Evolutionary conservation across 2,113 vertebrate species (phyloP), one percentile per base, ranked within the genome.

Genomic region (Saimiri boliviensis): DNA sequence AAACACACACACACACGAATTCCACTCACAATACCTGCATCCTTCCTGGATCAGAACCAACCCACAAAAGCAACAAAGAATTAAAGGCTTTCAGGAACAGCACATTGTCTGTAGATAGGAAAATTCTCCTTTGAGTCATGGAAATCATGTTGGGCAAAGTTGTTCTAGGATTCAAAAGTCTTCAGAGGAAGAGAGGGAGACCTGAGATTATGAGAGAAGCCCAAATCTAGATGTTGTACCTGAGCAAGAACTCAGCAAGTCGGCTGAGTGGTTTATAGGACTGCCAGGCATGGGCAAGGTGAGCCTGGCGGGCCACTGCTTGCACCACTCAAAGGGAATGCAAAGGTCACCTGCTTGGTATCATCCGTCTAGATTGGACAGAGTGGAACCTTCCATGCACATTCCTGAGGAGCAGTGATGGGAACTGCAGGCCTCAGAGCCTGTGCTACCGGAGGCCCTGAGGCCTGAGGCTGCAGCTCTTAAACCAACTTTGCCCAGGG

Each of bases 341-440:
- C 95, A 98, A 98, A 98, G 98, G 98, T 98, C 96, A 95, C 97
- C 97, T 98, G 98, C 98, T 98, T 98, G 97, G 60, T 98, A 97
- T 98, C 98, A 99, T 98, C 98, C 98, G 97, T 98, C 98, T 98
- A 97, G 98, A 94, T 97, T 71, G 27, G 97, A 96, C 84, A 97
- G 91, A 92, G 97, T 88, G 27, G 92, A 95, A 93, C 94, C 97
- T 98, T 91, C 98, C 98, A 96, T 58, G 74, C 96, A 92, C 97
- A 98, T 98, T 98, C 98, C 99, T 98, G 86, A 98, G 98, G 96
- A 97, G 97, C 97, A 98, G 92, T 98, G 98, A 98, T 95, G 94
- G 98, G 98, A 98, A 98, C 97, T 76, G 49, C 94, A 0, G 97
- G 91, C 12, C 96, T 76, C 71, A 88, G 82, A 71, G 94, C 70